Percentiles rank a stretch among this genome's conserved stretches.
Evolutionary conservation across 2,797 vertebrate species (phyloP).

Genomic region (Arnoldichthys spilopterus): DNA sequence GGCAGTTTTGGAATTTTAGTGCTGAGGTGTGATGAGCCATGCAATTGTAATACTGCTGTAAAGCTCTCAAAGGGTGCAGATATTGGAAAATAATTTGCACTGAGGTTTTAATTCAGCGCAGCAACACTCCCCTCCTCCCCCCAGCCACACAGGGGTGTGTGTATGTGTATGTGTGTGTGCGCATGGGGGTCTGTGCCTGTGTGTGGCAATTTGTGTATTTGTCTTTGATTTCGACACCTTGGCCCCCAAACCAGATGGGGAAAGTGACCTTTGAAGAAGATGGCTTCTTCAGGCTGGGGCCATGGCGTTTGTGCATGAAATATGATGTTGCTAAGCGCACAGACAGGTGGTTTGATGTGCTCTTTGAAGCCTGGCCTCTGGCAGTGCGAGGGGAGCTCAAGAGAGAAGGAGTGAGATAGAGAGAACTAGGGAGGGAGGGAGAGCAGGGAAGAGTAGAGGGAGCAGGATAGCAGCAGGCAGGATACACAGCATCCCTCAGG

Average conservation of each 20-base stretch:
- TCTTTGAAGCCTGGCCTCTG: constrained; percentile 61
- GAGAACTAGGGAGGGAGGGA: background rate
- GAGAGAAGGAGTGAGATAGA: background rate
- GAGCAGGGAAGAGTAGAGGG: constrained; percentile 10
- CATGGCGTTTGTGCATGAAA: constrained; percentile 70
- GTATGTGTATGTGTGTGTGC: background rate
- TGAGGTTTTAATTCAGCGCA: constrained; percentile 5
- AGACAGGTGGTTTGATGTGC: constrained; percentile 63
- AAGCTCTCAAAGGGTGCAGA: constrained; percentile 21
- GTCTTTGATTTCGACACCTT: constrained; percentile 60
- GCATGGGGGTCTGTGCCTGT: background rate
- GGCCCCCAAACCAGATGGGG: constrained; percentile 63
- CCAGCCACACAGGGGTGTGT: background rate
- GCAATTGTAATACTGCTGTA: constrained; percentile 15
- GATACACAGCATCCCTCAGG: constrained; percentile 1
- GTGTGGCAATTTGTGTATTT: constrained; percentile 26
- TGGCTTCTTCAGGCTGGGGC: constrained; percentile 63
- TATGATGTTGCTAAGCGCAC: constrained; percentile 65
- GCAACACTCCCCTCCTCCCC: background rate
- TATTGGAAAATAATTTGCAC: constrained; percentile 31
- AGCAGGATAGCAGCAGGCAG: background rate
- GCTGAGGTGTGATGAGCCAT: constrained; percentile 16
- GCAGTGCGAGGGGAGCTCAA: constrained; percentile 49
- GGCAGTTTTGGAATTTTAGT: constrained; percentile 17
- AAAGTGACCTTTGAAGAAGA: constrained; percentile 75